phyloP scores from a whole-genome alignment of 2,888 invertebrate species.

The Anthophora plumipes region DNA sequence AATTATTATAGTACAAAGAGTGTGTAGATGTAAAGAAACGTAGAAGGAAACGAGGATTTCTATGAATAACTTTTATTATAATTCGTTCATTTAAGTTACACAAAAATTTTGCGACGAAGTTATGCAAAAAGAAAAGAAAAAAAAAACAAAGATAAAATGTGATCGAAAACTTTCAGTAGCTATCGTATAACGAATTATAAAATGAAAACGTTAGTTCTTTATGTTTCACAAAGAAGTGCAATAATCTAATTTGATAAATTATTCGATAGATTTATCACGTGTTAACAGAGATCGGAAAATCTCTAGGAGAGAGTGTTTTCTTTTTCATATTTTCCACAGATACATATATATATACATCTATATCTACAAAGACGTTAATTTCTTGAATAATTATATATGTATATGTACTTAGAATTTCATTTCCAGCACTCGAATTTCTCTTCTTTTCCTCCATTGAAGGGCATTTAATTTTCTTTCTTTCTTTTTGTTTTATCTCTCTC shows the following conservation, averaged over 20 bases:
- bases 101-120: background rate
- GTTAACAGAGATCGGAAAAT: conserved; percentile 3
- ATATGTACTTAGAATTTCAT: background rate
- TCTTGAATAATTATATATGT: too few relatives aligned
- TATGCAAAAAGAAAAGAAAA: too few relatives aligned
- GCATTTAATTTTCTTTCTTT: background rate
- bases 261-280: background rate
- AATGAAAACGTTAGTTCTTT: too few relatives aligned
- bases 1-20: conserved; percentile 17
- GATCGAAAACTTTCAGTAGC: too few relatives aligned
- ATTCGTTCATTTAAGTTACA: too few relatives aligned
- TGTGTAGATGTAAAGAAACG: background rate
- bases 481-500: background rate
- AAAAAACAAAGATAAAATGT: too few relatives aligned
- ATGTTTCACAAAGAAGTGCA: conserved; percentile 17
- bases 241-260: conserved; percentile 15
- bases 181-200: too few relatives aligned
- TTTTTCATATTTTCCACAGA: background rate
- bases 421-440: background rate
- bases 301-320: background rate
- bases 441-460: background rate
- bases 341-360: too few relatives aligned
- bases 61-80: background rate
- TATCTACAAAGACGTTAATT: background rate
- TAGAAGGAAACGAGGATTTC: too few relatives aligned